Base-by-base conservation (phyloP, 2,888 invertebrate species). In the Leptarthrus brevirostris region DNA sequence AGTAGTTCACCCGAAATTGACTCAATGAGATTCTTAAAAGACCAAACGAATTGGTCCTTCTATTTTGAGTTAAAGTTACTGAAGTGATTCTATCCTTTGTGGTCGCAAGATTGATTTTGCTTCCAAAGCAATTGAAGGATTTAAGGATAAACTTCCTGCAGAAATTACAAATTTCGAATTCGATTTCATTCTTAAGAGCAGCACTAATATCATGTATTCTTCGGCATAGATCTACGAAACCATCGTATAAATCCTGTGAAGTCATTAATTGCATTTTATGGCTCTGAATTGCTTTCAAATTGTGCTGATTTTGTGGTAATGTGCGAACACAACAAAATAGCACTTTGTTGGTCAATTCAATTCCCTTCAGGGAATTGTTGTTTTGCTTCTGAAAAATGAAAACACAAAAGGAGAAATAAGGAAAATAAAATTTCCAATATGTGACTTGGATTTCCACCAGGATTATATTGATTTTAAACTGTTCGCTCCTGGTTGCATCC, bases 401-500 rank as follows among this genome's bases (percentile, higher is more conserved):
- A 61, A 3, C 40, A 18, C 12, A 61, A 2, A 16, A 18, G 18
- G 54, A 18, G 24, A n/a, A 64, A 47, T 24, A 64, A 64, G 36
- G 2, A 36, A 47, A 44, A 36, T 22, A 24, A 64, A 64, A 24
- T 64, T 64, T 47, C 44, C 64, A 40, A 64, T 44, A 64, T 64
- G 24, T 64, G 47, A 64, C 20, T 64, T 64, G 64, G 64, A 44
- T 24, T n/a, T n/a, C 2, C 14, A 36, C 64, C 64, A 64, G 26
- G 6, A 20, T 47, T 20, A 14, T 64, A 64, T 64, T 64, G 64
- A 64, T 64, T 64, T 64, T 64, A 64, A 47, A 64, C 20, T 64
- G n/a, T 14, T 47, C 44, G 44, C 64, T 47, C 36, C 64, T 64
- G 64, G 24, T 36, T 64, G 47, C 47, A 64, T 64, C 44, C 47